A percentile compares a stretch with the other conserved stretches of the same genome.
phyloP scores from a whole-genome alignment of 64 coral and sea anemone species.

The Dendrophyllia cribrosa region DNA sequence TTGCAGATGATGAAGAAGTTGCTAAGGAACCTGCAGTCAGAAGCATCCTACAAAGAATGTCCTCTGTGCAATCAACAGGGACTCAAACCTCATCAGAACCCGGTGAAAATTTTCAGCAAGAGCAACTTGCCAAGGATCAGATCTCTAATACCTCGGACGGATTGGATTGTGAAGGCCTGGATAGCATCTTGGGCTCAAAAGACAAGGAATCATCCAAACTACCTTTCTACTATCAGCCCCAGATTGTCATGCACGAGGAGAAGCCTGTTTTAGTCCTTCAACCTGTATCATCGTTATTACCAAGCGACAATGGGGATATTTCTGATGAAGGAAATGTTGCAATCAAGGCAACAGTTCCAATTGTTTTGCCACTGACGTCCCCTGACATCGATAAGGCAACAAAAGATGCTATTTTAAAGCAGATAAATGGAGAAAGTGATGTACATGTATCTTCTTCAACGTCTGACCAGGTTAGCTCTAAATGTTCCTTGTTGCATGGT shows the following conservation, averaged over 20 bases:
- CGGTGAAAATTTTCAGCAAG: not conserved
- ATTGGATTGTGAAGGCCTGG: not conserved
- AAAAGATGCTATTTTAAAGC: constrained; percentile 34
- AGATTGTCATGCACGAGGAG: constrained; percentile 57
- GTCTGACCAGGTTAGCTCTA: not conserved
- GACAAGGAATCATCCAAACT: not conserved
- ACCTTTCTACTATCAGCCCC: constrained; percentile 69
- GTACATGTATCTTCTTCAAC: not conserved
- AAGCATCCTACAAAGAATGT: not conserved
- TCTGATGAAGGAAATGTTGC: not conserved
- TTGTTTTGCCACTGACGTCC: constrained; percentile 31
- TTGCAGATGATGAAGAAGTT: constrained; percentile 1
- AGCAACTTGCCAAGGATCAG: not conserved
- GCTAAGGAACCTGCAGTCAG: not conserved
- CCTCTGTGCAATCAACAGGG: not conserved
- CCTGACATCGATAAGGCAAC: constrained; percentile 3
- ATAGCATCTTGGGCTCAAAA: not conserved
- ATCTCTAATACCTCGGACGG: not conserved
- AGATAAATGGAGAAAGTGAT: not conserved
- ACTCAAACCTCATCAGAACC: constrained; percentile 33
- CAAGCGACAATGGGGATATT: not conserved
- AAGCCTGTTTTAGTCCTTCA: constrained; percentile 48
- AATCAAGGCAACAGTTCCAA: not conserved
- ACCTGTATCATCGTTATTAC: constrained; percentile 16
- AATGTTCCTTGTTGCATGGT: not conserved